Evolutionary conservation across 1,140 invertebrate species (phyloP).

Genomic region (Ceratitis capitata): DNA sequence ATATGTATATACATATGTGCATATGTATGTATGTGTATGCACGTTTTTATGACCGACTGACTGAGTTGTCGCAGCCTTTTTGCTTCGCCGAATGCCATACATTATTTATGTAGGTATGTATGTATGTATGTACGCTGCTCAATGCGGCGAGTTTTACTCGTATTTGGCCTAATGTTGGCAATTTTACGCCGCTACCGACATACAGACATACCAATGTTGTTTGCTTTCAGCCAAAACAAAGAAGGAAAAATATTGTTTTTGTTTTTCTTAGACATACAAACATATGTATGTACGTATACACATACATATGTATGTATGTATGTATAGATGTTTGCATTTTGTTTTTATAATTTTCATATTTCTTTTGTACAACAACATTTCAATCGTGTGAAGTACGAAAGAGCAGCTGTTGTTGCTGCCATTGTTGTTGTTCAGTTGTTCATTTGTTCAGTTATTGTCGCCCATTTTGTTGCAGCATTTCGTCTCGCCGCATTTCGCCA

Average conservation of each 20-base stretch:
- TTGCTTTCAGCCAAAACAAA: too few species aligned
- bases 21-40: neutral
- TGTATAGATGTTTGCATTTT: neutral
- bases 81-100: neutral
- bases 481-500: neutral
- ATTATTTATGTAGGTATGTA: neutral
- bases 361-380: neutral
- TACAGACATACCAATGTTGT: too few species aligned
- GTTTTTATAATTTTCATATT: neutral
- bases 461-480: neutral
- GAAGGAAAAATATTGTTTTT: too few species aligned
- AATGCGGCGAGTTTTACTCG: neutral
- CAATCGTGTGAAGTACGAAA: neutral
- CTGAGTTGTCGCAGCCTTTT: neutral
- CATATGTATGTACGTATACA: too few species aligned
- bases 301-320: neutral
- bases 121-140: neutral
- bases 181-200: neutral
- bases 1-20: neutral
- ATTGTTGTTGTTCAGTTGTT: neutral
- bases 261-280: too few species aligned
- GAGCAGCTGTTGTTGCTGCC: neutral
- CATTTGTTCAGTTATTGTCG: neutral
- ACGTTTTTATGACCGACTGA: slow-evolving; percentile 13
- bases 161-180: slow-evolving; percentile 35